phyloP scores from a whole-genome alignment of 2,113 vertebrate genomes.

The Pleuronectes platessa region DNA sequence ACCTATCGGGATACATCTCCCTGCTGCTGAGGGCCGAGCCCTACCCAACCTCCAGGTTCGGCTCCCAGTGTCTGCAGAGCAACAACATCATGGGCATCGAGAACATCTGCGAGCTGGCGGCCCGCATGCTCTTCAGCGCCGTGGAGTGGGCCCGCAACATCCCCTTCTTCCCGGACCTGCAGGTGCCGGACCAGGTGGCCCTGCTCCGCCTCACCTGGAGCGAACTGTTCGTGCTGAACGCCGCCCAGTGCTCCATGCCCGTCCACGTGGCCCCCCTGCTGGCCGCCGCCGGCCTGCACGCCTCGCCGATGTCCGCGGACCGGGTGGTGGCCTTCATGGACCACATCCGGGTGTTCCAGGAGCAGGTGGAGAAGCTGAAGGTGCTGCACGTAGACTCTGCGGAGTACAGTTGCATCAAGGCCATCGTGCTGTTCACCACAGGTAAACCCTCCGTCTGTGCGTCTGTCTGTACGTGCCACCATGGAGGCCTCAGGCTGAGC shows the following conservation, averaged over 20 bases:
- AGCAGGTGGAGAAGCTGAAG: conserved; percentile 98
- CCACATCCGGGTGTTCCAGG: conserved; percentile 99
- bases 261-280: conserved; percentile 95
- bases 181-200: conserved; percentile 98
- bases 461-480: neutral
- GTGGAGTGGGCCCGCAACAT: conserved; percentile 99
- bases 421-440: conserved; percentile 98
- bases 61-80: conserved; percentile 95
- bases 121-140: conserved; percentile 96
- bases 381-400: conserved; percentile 96
- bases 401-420: conserved; percentile 98
- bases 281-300: conserved; percentile 95
- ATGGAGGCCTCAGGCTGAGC: neutral
- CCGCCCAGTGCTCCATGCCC: conserved; percentile 97
- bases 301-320: conserved; percentile 97
- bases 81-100: conserved; percentile 98
- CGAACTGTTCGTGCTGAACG: conserved; percentile 97
- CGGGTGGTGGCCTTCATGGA: conserved; percentile 99
- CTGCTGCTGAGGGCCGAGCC: conserved; percentile 96
- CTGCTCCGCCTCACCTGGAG: conserved; percentile 97
- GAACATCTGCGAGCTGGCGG: conserved; percentile 99
- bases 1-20: conserved; percentile 97
- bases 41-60: conserved; percentile 95
- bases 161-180: conserved; percentile 97
- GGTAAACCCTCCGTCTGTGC: conserved; percentile 80